phyloP scores from a whole-genome alignment of 2,888 invertebrate species.

The Limenitis camilla region DNA sequence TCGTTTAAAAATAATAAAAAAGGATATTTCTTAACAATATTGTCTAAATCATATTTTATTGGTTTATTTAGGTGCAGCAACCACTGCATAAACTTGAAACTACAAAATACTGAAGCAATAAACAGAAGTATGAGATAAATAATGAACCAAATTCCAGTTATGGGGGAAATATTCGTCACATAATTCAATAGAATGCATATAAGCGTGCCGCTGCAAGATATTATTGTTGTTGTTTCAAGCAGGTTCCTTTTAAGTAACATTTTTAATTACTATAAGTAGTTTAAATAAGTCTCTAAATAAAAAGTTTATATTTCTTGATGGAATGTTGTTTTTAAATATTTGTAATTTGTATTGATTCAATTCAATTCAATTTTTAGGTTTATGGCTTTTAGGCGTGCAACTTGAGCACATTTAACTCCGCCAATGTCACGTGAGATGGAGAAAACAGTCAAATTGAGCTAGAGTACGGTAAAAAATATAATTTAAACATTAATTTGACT shows the following conservation, averaged over 20 bases:
- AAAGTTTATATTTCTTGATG: too few relatives aligned
- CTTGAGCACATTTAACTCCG: too few relatives aligned
- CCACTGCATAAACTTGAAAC: slow-evolving; percentile 71
- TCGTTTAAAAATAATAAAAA: slow-evolving; percentile 35
- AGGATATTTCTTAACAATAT: slow-evolving; percentile 41
- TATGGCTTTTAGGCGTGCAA: too few relatives aligned
- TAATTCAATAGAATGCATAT: slow-evolving; percentile 50
- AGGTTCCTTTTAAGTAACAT: slow-evolving; percentile 58
- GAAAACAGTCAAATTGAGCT: too few relatives aligned
- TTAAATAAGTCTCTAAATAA: too few relatives aligned
- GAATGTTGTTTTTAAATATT: too few relatives aligned
- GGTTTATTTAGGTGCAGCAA: slow-evolving; percentile 70
- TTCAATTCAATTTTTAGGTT: too few relatives aligned
- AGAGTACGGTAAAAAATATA: too few relatives aligned
- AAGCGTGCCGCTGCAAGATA: slow-evolving; percentile 47
- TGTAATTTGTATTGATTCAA: too few relatives aligned
- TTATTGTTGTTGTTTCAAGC: slow-evolving; percentile 45
- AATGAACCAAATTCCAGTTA: slow-evolving; percentile 61
- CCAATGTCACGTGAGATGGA: too few relatives aligned
- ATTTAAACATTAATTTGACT: too few relatives aligned
- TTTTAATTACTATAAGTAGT: slow-evolving; percentile 21
- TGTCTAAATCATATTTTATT: slow-evolving; percentile 56
- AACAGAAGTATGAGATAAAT: slow-evolving; percentile 55
- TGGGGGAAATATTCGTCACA: slow-evolving; percentile 56
- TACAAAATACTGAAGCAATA: slow-evolving; percentile 58